Percentiles rank a stretch among this genome's conserved stretches.
phyloP scores from a whole-genome alignment of 2,797 vertebrate species.

The Paratrypauchen microcephalus region DNA sequence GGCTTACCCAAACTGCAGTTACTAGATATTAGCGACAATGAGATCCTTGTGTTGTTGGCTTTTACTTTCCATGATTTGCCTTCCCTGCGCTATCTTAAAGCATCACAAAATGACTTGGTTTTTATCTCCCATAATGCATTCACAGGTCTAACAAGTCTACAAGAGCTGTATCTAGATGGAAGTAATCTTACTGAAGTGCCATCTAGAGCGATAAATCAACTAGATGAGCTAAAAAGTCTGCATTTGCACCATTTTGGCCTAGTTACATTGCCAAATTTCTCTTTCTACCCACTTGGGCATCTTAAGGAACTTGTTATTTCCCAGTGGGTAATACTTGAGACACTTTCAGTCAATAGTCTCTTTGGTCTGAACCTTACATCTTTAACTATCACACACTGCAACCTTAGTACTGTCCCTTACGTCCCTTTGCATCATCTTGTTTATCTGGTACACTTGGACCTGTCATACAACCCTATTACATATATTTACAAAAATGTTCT shows the following conservation, averaged over 20 bases:
- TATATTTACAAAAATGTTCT: constrained; percentile 73
- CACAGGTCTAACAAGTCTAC: constrained; percentile 72
- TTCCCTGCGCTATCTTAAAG: constrained; percentile 75
- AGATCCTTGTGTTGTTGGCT: constrained; percentile 86
- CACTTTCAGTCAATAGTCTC: constrained; percentile 79
- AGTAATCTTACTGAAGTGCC: constrained; percentile 84
- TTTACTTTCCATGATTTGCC: constrained; percentile 80
- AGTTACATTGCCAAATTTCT: constrained; percentile 72
- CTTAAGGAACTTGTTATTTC: constrained; percentile 80
- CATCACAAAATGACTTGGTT: constrained; percentile 82
- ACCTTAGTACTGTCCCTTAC: constrained; percentile 80
- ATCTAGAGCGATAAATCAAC: constrained; percentile 74
- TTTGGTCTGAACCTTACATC: constrained; percentile 84
- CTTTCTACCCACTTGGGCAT: constrained; percentile 71
- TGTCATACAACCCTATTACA: constrained; percentile 86
- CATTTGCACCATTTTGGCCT: constrained; percentile 73
- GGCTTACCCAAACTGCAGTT: constrained; percentile 76
- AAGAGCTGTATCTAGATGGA: constrained; percentile 79
- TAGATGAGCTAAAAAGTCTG: constrained; percentile 71
- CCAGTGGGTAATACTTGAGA: constrained; percentile 76
- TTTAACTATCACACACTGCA: constrained; percentile 79
- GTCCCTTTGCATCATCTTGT: constrained; percentile 79
- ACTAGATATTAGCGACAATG: constrained; percentile 84
- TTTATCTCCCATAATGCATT: constrained; percentile 84
- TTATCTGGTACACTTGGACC: constrained; percentile 82